Base-by-base conservation (phyloP, 2,888 invertebrate genomes). In the Drosophila atripex region DNA sequence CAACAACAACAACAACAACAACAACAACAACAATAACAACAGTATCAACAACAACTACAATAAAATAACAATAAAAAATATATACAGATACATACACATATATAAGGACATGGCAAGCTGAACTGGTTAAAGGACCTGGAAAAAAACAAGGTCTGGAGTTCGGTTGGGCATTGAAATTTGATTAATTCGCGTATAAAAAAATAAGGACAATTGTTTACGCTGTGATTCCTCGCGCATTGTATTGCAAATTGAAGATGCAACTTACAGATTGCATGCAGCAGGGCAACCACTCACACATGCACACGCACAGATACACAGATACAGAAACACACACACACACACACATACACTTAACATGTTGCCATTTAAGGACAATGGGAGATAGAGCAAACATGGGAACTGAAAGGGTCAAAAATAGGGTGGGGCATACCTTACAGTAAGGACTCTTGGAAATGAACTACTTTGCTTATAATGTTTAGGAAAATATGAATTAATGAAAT, bases 201-300 rank as follows among this genome's bases (percentile, higher is more conserved):
- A 50, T 28, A n/a, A 16, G 28, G 18, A 47, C 39, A 61, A 45
- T 63, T 61, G 45, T 60, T 69, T 52, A 30, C 45, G 12, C 43
- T 39, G 51, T 46, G 52, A 52, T 64, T 54, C 32, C 35, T 12
- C 59, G 18, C 35, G 55, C 59, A 59, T 59, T 64, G 63, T 64
- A 38, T 18, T 23, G 30, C 52, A 45, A 63, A 63, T 61, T 30
- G 45, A n/a, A 63, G 63, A 46, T 61, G 50, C 50, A 59, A 35
- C 63, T 28, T 49, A n/a, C 32, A 12, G 61, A 49, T 49, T 56
- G 32, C 32, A 18, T 45, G 45, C 21, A 28, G n/a, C 14, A 39
- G 14, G 18, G 14, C 23, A 3, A 14, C 35, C 39, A 7, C 7
- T 9, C 28, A 41, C 28, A 51, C 38, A 51, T 12, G 14, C 28